Evolutionary conservation across 2,888 invertebrate genomes (phyloP), one percentile per base, ranked within the genome.

Genomic region (Tinea trinotella): DNA sequence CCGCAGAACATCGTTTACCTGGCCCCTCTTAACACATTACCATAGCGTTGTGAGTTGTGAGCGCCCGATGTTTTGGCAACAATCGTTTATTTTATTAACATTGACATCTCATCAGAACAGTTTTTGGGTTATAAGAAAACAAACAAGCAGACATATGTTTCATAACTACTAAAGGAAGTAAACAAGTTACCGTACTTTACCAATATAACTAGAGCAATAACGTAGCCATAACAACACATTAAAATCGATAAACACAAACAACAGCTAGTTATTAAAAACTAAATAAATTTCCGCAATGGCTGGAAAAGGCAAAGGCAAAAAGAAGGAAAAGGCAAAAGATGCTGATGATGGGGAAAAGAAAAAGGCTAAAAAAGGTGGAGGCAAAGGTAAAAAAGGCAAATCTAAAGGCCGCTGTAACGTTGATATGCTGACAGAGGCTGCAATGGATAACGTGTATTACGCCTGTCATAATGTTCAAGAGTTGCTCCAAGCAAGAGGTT

Each of bases 381-480:
- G 74, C 54, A 81, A 75, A 54, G 78, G 75, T 10, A 87, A 88
- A 61, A 88, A 88, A 60, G 88, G 88, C 57, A 90, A 85, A 52
- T 88, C 90, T 0, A 84, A 83, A 58, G 89, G 91, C 2, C 88
- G 91, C 63, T 92, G 92, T 63, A 90, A 92, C 30, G 92, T 94
- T 54, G 96, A 96, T 64, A 93, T 96, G 66, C 90, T 96, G 65
- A 94, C 94, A 59, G 94, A 95, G 62, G 92, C 93, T 1, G 96
- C 96, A 0, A 96, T 97, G 95, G 93, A 95, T 60, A 97, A 97
- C 67, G 95, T 97, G 0, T 97, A 97, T 71, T 95, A 94, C 67
- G 95, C 94, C 0, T 97, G 97, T 62, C 97, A 97, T 68, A 96
- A 96, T 70, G 93, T 96, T 0, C 96, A 96, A 76, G 96, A 97